Base-by-base conservation (phyloP, 2,113 vertebrate genomes). In the Tragelaphus strepsiceros region DNA sequence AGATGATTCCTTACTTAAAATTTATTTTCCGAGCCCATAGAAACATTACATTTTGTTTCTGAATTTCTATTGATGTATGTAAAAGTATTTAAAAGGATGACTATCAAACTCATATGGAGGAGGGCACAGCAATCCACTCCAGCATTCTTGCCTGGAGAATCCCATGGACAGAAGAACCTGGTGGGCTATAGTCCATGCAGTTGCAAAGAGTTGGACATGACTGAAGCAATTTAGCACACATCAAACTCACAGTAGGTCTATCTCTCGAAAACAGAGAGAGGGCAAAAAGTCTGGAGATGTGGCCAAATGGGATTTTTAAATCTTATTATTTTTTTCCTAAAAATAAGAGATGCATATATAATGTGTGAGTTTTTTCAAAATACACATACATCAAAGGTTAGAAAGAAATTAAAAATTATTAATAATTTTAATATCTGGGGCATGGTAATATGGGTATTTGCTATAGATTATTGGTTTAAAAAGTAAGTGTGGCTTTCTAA, bases 331-430 rank as follows among this genome's bases (percentile, higher is more conserved):
- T 89, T 80, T 88, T 56, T 54, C 19, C 35, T 86, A 83, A 92
- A 96, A 94, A 35, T 84, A 80, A 85, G 84, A 19, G 11, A 77
- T 86, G 43, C 26, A 88, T 15, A 58, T 67, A 30, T 35, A 64
- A 64, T 12, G 39, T 49, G 6, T 84, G 15, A 49, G 21, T 56
- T 80, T 26, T 62, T 3, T 5, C 30, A 84, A 80, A 71, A 88
- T 19, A 32, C 14, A 91, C 2, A 51, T 8, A 83, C 22, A 82
- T 56, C 3, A 91, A 96, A 96, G 16, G 3, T 78, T 85, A 86
- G 17, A 71, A n/a, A 17, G 35, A 97, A 91, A 91, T 94, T 21
- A 67, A 95, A 94, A 91, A 56, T 84, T 43, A 85, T 56, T 93
- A 15, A 77, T 30, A 77, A 32, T 54, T 96, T 74, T 54, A 5